Base-by-base conservation (phyloP, 1,140 invertebrate genomes). In the Plectrocnemia conspersa region DNA sequence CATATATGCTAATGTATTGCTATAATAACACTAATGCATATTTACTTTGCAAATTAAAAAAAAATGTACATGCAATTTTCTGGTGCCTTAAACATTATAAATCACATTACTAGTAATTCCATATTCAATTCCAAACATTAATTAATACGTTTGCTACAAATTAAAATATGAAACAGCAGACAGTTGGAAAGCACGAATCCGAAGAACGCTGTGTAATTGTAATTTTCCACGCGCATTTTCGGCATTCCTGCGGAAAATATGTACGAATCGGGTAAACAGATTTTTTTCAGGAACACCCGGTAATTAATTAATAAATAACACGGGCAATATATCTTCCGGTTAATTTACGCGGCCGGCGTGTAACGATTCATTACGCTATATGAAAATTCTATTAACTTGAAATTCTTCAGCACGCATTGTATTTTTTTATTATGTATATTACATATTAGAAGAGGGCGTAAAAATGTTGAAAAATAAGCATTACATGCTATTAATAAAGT, bases 271-370 rank as follows among this genome's bases (percentile, higher is more conserved):
- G 11, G 35, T 33, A 50, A 50, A 50, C 47, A 38, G 47, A 50
- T 50, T 50, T 45, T 45, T 38, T 38, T 21, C 33, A n/a, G 11
- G 47, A 15, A 2, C 25, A 24, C 25, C 23, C 41, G 49, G 46
- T 61, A 61, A 61, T 61, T 61, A 61, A 61, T 61, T 61, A 61
- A 61, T 61, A 61, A 61, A 61, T 61, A 54, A 38, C 50, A 56
- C 21, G 42, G 45, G 40, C 42, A 24, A 50, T 61, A 57, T 61
- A 56, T 61, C 59, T 61, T 52, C 22, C 21, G 24, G 54, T 53
- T 61, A 56, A 61, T 61, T 57, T 61, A 61, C 59, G 57, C 49
- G 53, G 50, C 50, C 15, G 22, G 36, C 54, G 36, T 55, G 58
- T 32, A 56, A 50, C 54, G 59, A 61, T 61, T 61, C 59, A 54